Percentiles rank a stretch among this genome's conserved stretches.
Evolutionary conservation across 2,797 vertebrate genomes (phyloP).

Genomic region (Acrossocheilus wenchowensis): DNA sequence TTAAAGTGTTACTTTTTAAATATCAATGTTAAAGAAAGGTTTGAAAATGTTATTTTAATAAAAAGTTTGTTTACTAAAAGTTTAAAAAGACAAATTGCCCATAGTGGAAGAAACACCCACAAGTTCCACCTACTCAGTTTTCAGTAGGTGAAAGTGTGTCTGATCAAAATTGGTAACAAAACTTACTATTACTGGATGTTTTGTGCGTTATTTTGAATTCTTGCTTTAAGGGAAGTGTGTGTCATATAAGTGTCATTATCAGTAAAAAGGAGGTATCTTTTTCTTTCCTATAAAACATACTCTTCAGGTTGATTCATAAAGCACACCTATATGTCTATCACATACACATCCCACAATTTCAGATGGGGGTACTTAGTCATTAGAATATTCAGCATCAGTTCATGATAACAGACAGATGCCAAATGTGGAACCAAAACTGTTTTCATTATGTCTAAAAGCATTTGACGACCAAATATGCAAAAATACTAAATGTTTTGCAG

Average conservation of each 20-base stretch:
- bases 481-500: not conserved
- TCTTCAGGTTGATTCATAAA: conserved; percentile 22
- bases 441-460: not conserved
- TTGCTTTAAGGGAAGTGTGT: conserved; percentile 13
- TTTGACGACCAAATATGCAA: not conserved
- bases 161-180: not conserved
- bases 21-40: not conserved
- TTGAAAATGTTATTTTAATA: not conserved
- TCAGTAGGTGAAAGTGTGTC: not conserved
- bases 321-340: not conserved
- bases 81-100: not conserved
- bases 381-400: not conserved
- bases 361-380: not conserved
- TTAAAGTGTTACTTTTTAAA: not conserved
- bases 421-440: not conserved
- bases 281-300: not conserved
- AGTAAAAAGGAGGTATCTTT: not conserved
- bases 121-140: not conserved
- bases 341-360: not conserved
- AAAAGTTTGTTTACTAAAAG: not conserved
- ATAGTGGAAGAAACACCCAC: not conserved
- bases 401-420: not conserved
- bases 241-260: conserved; percentile 5
- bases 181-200: not conserved
- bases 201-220: not conserved